Conservation (phyloP, 1,140 invertebrate species). For the Cyrtorhinus lividipennis region DNA sequence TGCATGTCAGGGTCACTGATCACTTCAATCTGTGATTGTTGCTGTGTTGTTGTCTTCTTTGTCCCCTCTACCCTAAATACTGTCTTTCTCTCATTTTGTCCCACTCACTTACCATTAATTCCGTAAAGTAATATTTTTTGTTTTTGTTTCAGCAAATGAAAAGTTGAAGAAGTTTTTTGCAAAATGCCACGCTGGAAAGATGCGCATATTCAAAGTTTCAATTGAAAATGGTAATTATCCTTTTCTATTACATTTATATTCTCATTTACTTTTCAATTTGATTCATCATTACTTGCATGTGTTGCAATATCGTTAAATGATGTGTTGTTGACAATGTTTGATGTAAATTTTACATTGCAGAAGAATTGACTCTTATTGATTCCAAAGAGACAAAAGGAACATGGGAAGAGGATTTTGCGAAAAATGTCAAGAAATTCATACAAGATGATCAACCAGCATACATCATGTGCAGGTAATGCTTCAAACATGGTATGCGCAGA, state of each 20-base stretch:
- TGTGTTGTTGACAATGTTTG: not conserved
- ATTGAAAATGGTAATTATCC: conserved; percentile 83
- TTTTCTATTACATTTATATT: too few species aligned
- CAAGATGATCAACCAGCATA: conserved; percentile 85
- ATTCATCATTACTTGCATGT: not conserved
- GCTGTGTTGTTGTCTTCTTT: too few species aligned
- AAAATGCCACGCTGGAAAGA: conserved; percentile 65
- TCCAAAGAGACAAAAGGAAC: conserved; percentile 49
- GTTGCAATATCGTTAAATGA: not conserved
- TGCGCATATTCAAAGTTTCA: conserved; percentile 63
- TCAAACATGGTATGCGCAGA: too few species aligned
- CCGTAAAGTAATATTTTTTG: conserved; percentile 23
- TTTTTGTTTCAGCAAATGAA: conserved; percentile 56
- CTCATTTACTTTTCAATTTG: conserved; percentile 22
- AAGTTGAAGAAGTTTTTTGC: conserved; percentile 64
- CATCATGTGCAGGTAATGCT: conserved; percentile 61
- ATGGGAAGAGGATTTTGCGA: conserved; percentile 83
- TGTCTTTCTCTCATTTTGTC: too few species aligned
- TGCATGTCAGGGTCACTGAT: not conserved
- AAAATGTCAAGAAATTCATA: conserved; percentile 56
- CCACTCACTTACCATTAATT: too few species aligned
- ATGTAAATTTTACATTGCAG: conserved; percentile 36
- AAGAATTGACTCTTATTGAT: conserved; percentile 56
- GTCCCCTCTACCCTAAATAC: too few species aligned
- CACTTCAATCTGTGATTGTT: conserved; percentile 16